A percentile compares a stretch with the other conserved stretches of the same genome.
These are phyloP conservation scores for Ctenopoma multispine DNA, from an alignment of 2,797 vertebrate genomes.

Conservation along the genomic window DNA sequence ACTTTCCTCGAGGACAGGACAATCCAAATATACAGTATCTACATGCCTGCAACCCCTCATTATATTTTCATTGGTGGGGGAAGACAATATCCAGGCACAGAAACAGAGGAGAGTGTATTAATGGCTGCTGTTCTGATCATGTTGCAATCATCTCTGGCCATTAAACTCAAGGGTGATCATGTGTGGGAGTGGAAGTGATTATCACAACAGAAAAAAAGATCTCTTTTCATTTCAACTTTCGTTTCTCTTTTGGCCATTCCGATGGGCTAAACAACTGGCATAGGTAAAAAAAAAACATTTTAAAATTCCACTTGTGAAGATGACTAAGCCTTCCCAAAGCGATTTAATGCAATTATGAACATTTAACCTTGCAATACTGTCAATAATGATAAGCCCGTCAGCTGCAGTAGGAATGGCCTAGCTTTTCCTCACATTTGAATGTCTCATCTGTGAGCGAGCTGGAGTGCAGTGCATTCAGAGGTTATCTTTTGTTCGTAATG, in stretches of 20 bases:
- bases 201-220: constrained; percentile 49
- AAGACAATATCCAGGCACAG: constrained; percentile 44
- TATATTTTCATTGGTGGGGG: constrained; percentile 66
- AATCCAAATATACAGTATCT: constrained; percentile 73
- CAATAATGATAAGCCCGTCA: constrained; percentile 17
- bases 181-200: constrained; percentile 50
- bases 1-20: constrained; percentile 65
- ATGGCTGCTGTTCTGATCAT: constrained; percentile 31
- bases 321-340: constrained; percentile 36
- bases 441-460: constrained; percentile 20
- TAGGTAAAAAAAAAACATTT: constrained; percentile 17
- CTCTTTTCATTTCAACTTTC: constrained; percentile 51
- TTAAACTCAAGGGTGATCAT: constrained; percentile 21
- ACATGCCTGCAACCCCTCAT: constrained; percentile 62
- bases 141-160: constrained; percentile 35
- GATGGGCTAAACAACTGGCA: constrained; percentile 19
- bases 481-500: constrained; percentile 33
- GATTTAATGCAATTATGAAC: constrained; percentile 17
- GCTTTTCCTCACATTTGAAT: constrained; percentile 17
- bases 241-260: constrained; percentile 44
- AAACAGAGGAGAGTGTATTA: constrained; percentile 25
- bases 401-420: constrained; percentile 10
- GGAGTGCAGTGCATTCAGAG: constrained; percentile 25
- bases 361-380: constrained; percentile 22
- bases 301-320: constrained; percentile 12